Base-by-base conservation (phyloP, 1,140 invertebrate species). In the Bombus soroeensis region DNA sequence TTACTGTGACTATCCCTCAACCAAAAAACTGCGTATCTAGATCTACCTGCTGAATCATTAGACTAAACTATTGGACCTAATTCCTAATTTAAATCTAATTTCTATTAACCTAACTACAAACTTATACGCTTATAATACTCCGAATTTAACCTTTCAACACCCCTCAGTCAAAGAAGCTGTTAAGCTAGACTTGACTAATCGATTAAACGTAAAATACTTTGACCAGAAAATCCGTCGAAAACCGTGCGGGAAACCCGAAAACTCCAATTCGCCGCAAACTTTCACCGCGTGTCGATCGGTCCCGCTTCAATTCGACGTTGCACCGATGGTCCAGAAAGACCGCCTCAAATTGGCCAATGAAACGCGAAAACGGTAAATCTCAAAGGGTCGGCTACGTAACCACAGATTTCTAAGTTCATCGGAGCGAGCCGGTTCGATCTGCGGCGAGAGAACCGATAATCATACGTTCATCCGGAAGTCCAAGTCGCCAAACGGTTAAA, bases 401-500 rank as follows among this genome's bases (percentile, higher is more conserved):
- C 64, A 43, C 22, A 37, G 39, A 57, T 71, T 66, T 57, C 82
- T 41, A 83, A 83, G 62, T 47, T 53, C 47, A 83, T 10, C 73
- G 81, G 22, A 53, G 32, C 82, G 74, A 57, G 25, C 9, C 4
- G 18, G n/a, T 22, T 32, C 59, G 70, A 68, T 66, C 47, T 12
- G 22, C 57, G 76, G 57, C 32, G 47, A 41, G 64, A 68, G 70
- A 84, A 13, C 68, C 57, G 77, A 80, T 85, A 85, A 85, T 85
- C 76, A 85, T 85, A 85, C 83, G 68, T 80, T 72, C 53, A 73
- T 85, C 83, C 79, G 84, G 84, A 85, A 85, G 84, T 81, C 79
- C 37, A 70, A 41, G 15, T 72, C 59, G 66, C 83, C n/a, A 25
- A 78, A 70, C 59, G 78, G n/a, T 71, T 53, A 85, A 81, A 85